A percentile compares a stretch with the other conserved stretches of the same genome.
phyloP scores from a whole-genome alignment of 1,140 invertebrate genomes.

The Diabrotica virgifera region DNA sequence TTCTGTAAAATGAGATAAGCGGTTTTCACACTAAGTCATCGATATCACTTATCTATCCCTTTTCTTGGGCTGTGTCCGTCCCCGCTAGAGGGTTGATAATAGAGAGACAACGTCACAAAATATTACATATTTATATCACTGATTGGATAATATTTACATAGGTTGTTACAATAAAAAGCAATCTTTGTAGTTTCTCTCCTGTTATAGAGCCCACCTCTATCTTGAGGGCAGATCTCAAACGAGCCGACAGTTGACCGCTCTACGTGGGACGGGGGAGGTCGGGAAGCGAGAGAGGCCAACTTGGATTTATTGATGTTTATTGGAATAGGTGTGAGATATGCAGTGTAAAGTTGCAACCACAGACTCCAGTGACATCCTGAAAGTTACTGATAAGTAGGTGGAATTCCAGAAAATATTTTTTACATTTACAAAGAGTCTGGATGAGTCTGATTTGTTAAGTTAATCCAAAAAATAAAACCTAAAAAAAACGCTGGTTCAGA shows the following conservation, averaged over 20 bases:
- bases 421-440: not conserved
- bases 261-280: constrained; percentile 20
- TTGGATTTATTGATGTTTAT: constrained; percentile 40
- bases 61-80: too few species aligned
- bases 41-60: too few species aligned
- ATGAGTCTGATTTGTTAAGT: not conserved
- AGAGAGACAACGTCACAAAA: too few species aligned
- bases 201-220: too few species aligned
- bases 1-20: too few species aligned
- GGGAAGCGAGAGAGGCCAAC: constrained; percentile 16
- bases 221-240: constrained; percentile 26
- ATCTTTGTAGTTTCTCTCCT: too few species aligned
- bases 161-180: too few species aligned
- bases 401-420: not conserved
- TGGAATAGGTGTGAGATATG: constrained; percentile 40
- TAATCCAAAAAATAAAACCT: not conserved
- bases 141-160: too few species aligned
- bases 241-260: constrained; percentile 25
- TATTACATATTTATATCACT: too few species aligned
- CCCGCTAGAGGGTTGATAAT: too few species aligned
- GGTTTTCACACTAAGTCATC: too few species aligned
- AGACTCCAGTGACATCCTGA: not conserved
- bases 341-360: not conserved
- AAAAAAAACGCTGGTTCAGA: not conserved
- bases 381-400: not conserved